Evolutionary conservation across 2,797 vertebrate species (phyloP).

Genomic region (Emys orbicularis): DNA sequence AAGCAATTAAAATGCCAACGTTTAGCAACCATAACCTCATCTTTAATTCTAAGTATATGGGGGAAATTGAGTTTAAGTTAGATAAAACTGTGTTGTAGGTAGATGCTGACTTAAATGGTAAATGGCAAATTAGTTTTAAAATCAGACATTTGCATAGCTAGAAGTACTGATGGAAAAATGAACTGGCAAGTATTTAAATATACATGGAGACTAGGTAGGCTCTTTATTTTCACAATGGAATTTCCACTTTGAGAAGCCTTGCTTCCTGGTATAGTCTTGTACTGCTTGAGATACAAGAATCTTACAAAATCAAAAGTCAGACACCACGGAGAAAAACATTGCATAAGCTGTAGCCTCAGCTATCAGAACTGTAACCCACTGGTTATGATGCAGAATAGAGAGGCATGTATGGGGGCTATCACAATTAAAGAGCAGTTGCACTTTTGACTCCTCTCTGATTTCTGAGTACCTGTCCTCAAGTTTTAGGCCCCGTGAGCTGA

Average conservation of each 20-base stretch:
- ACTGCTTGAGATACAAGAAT: not conserved
- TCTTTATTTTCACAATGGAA: not conserved
- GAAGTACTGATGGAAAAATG: not conserved
- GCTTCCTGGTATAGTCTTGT: not conserved
- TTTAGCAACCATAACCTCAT: not conserved
- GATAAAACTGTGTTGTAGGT: not conserved
- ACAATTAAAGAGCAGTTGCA: not conserved
- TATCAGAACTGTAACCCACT: not conserved
- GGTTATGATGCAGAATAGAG: not conserved
- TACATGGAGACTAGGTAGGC: not conserved
- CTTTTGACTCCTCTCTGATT: not conserved
- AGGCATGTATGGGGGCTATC: not conserved
- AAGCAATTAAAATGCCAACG: not conserved
- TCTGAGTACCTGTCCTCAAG: not conserved
- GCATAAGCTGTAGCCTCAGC: not conserved
- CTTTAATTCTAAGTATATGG: not conserved
- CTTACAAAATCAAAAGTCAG: not conserved
- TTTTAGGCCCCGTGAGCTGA: not conserved
- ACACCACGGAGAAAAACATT: not conserved
- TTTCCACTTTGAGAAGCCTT: not conserved
- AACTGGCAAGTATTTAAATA: not conserved
- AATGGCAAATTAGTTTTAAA: not conserved
- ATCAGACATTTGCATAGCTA: rapidly evolving
- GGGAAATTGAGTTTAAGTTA: not conserved
- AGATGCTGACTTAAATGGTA: not conserved